Base-by-base conservation (phyloP, 2,888 invertebrate genomes). In the Altica lythri region DNA sequence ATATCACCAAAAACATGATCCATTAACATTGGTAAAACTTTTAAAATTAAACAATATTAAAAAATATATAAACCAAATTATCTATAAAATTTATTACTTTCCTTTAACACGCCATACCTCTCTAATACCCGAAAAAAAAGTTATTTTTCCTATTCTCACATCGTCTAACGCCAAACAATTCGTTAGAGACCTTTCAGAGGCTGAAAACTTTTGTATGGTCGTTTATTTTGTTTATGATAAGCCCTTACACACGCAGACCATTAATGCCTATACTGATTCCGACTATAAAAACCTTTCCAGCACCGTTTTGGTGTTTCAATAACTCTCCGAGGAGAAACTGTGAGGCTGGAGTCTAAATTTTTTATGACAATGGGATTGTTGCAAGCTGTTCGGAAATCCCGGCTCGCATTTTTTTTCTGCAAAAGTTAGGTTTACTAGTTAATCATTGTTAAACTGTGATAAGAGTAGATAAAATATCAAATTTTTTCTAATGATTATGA, bases 151-250 rank as follows among this genome's bases (percentile, higher is more conserved):
- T 10, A 16, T 34, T 3, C 12, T 16, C 13, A 13, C 2, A 34
- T 34, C 34, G 30, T 2, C 17, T 10, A 12, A 18, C 17, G n/a
- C 17, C 10, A 44, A 44, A 44, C 30, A 30, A 44, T 44, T 44
- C 18, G 12, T 44, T 44, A n/a, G 6, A 14, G 30, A 44, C 30
- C 17, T 30, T 18, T 16, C 14, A 44, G 17, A 30, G 18, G 29
- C 10, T n/a, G 29, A 45, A 45, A 45, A 32, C 22, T 45, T 45
- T 34, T 45, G 13, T 18, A 8, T n/a, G 10, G 30, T 9, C 44
- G 22, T 45, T 45, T 45, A 45, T 34, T 45, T 45, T 34, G 45
- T 45, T 45, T 45, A 45, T 45, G 45, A 45, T 45, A 45, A 45
- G 45, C 45, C 22, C 34, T 27, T 34, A 34, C 32, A 45, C 45